Percentiles rank a stretch among this genome's conserved stretches.
Conservation (phyloP, 35 echinoderm and acorn worm genomes). For the Ptychodera flava region DNA sequence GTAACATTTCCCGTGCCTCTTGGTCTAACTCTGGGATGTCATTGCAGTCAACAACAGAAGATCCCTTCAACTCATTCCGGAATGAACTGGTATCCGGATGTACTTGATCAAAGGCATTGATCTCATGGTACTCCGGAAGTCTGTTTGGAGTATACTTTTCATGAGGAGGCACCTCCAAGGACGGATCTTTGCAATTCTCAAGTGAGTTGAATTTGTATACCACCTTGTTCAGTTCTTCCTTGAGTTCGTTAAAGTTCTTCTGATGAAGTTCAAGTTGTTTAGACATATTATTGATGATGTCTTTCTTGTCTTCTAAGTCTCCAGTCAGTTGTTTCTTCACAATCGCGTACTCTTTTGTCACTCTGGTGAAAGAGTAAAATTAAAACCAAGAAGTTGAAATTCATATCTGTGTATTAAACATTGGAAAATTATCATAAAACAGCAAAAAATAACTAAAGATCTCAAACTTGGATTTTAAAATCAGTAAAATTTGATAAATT, state of each 20-base stretch:
- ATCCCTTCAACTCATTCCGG: not conserved
- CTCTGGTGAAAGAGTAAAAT: conserved; percentile 16
- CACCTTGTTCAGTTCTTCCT: conserved; percentile 83
- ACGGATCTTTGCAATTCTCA: not conserved
- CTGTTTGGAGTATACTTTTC: not conserved
- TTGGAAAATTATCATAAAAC: too few species aligned
- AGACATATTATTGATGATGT: conserved; percentile 54
- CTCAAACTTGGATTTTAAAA: too few species aligned
- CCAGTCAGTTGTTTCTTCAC: conserved; percentile 43
- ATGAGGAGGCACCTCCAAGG: not conserved
- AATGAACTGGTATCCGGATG: not conserved
- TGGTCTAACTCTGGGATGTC: not conserved
- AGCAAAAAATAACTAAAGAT: too few species aligned
- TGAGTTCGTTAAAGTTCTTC: conserved; percentile 84
- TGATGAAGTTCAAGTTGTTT: conserved; percentile 80
- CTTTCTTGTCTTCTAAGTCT: conserved; percentile 67
- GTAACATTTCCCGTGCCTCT: not conserved
- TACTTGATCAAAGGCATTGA: not conserved
- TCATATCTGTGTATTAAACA: too few species aligned
- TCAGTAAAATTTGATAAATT: too few species aligned
- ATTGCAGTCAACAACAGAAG: not conserved
- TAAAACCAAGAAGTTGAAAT: too few species aligned
- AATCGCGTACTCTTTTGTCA: conserved; percentile 35
- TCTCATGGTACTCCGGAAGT: not conserved
- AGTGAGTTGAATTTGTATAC: not conserved